These are phyloP conservation scores for Criorhina ranunculi DNA, from an alignment of 2,888 invertebrate species.

Conservation along the genomic window DNA sequence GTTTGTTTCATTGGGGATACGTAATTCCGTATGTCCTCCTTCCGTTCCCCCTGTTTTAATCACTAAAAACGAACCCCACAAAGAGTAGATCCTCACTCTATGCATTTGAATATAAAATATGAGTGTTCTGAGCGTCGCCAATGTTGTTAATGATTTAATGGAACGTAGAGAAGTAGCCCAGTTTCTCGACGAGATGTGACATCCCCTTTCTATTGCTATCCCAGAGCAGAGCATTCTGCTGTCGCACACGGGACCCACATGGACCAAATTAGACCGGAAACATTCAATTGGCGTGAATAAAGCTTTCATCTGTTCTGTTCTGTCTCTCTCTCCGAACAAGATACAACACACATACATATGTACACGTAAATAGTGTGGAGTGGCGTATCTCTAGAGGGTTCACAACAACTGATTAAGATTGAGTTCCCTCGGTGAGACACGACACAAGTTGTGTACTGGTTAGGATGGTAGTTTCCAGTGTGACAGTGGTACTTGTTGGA, in stretches of 20 bases:
- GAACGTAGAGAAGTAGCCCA: slow-evolving; percentile 56
- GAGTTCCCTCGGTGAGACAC: slow-evolving; percentile 58
- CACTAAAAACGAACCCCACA: slow-evolving; percentile 5
- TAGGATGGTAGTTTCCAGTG: neutral
- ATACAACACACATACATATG: slow-evolving; percentile 1
- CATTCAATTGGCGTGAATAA: slow-evolving; percentile 76
- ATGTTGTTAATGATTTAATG: slow-evolving; percentile 68
- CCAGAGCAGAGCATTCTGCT: slow-evolving; percentile 18
- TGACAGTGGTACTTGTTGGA: slow-evolving; percentile 50
- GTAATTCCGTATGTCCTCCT: slow-evolving; percentile 36
- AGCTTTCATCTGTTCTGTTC: slow-evolving; percentile 73
- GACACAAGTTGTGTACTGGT: slow-evolving; percentile 46
- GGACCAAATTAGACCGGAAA: slow-evolving; percentile 76
- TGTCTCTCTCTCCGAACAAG: slow-evolving; percentile 18
- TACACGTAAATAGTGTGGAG: neutral
- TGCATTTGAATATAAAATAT: slow-evolving; percentile 53
- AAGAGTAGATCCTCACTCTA: slow-evolving; percentile 19
- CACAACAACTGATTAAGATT: slow-evolving; percentile 65
- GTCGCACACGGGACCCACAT: slow-evolving; percentile 69
- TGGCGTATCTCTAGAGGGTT: slow-evolving; percentile 54
- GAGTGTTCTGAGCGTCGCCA: slow-evolving; percentile 49
- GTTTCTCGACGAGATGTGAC: slow-evolving; percentile 44
- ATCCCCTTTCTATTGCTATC: slow-evolving; percentile 43
- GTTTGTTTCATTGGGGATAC: slow-evolving; percentile 1
- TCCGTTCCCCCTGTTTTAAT: slow-evolving; percentile 29